Conservation (phyloP, 2,888 invertebrate species). For the Volucella bombylans region DNA sequence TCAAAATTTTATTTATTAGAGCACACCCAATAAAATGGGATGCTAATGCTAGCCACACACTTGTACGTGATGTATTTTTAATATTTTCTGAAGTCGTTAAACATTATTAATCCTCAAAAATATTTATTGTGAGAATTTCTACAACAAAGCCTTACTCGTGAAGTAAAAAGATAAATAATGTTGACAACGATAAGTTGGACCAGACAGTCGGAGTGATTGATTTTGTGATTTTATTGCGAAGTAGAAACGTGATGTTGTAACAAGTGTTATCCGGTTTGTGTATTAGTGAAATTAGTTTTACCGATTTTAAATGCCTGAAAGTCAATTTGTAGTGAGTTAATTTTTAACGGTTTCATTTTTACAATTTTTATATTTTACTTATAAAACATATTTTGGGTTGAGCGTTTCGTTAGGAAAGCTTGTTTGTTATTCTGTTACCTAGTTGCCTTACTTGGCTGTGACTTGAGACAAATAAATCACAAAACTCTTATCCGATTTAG, state of each 20-base stretch:
- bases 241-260: conserved; percentile 50
- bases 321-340: conserved; percentile 43
- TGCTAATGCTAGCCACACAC: neutral
- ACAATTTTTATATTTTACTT: conserved; percentile 1
- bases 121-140: neutral
- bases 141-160: too few species aligned
- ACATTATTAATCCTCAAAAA: neutral
- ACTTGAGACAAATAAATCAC: too few species aligned
- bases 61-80: too few species aligned
- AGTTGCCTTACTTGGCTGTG: too few species aligned
- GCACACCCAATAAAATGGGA: neutral
- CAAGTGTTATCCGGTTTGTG: conserved; percentile 20
- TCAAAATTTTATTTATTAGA: neutral
- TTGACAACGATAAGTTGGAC: too few species aligned
- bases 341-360: neutral
- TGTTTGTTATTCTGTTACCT: too few species aligned
- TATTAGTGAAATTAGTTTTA: conserved; percentile 20
- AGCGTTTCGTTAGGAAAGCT: too few species aligned
- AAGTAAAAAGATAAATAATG: too few species aligned
- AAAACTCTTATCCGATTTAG: too few species aligned
- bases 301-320: conserved; percentile 64
- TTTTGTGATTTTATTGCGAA: conserved; percentile 33
- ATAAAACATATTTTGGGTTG: conserved; percentile 1
- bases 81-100: neutral
- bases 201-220: conserved; percentile 29